Evolutionary conservation across 2,888 invertebrate genomes (phyloP), one percentile per base, ranked within the genome.

Genomic region (Eupithecia abbreviata): DNA sequence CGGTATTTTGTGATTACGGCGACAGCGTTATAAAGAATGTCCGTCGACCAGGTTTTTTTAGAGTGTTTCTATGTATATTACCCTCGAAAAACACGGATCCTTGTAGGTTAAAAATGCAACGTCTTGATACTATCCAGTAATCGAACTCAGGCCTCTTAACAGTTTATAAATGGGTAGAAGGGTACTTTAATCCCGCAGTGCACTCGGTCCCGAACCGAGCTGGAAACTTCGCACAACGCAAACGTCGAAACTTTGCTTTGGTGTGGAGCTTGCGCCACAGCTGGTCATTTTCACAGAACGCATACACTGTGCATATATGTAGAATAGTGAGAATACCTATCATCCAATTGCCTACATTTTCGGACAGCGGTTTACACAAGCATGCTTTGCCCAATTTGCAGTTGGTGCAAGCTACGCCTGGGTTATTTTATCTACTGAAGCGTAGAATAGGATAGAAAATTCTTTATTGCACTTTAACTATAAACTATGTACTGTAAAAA

Each of bases 161-260:
- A n/a, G n/a, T 67, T 67, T 67, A 67, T 67, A 67, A 42, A 67
- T 67, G n/a, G 15, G n/a, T 58, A 58, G 18, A 42, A 43, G 43
- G 43, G n/a, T 43, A 18, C 45, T 45, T n/a, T n/a, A 68, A 43
- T 68, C 67, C 67, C 45, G 15, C 45, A 43, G n/a, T 43, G 67
- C 45, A 43, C n/a, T 68, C 67, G n/a, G 43, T 45, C 62, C 62
- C 55, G 9, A 30, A 62, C 4, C 62, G 4, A 18, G 62, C 15
- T 66, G 67, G n/a, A n/a, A 67, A 68, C 67, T 68, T n/a, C 43
- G n/a, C 10, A 68, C 45, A 42, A 9, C 58, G 58, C 42, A 68
- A 68, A 15, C 67, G 45, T 68, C 15, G n/a, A 68, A 68, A 68
- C 67, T 68, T 68, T 42, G 67, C 45, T 68, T 68, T 45, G 45